These are phyloP conservation scores for Sphenodon punctatus DNA, from an alignment of 2,797 vertebrate genomes.

Conservation along the genomic window DNA sequence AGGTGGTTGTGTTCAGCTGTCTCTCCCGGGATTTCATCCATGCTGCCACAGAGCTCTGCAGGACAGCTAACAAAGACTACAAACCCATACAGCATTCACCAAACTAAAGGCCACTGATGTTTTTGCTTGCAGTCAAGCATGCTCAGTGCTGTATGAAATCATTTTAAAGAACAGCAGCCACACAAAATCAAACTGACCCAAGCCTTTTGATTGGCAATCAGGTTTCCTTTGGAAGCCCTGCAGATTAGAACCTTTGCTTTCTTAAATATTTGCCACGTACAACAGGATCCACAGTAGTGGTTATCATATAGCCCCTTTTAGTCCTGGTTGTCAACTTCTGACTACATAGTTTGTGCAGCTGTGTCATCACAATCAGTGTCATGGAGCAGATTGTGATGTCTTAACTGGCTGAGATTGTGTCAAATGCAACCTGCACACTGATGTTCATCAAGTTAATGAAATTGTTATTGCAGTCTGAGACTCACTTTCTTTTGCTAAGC, in stretches of 20 bases:
- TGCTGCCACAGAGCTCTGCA: conserved; percentile 19
- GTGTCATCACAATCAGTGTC: neutral
- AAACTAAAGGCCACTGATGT: neutral
- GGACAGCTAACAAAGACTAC: conserved; percentile 37
- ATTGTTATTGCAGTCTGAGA: neutral
- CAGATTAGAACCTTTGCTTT: neutral
- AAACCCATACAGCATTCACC: neutral
- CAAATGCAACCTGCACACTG: conserved; percentile 44
- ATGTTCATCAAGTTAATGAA: conserved; percentile 54
- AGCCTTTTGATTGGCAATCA: neutral
- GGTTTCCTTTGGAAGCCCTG: neutral
- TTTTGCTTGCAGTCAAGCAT: neutral
- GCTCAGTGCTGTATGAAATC: conserved; percentile 7
- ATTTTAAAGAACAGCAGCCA: neutral
- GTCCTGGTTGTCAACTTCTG: conserved; percentile 38
- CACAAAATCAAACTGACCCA: conserved; percentile 3
- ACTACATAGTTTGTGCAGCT: conserved; percentile 39
- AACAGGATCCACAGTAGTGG: conserved; percentile 12
- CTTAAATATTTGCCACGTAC: conserved; percentile 8
- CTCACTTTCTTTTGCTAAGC: neutral
- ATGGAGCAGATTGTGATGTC: conserved; percentile 37
- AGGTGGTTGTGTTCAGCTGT: neutral
- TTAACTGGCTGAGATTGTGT: conserved; percentile 52
- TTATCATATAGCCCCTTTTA: conserved; percentile 11
- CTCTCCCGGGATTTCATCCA: conserved; percentile 37